Evolutionary conservation across 2,113 vertebrate species (phyloP).

Genomic region (Zapornia atra): DNA sequence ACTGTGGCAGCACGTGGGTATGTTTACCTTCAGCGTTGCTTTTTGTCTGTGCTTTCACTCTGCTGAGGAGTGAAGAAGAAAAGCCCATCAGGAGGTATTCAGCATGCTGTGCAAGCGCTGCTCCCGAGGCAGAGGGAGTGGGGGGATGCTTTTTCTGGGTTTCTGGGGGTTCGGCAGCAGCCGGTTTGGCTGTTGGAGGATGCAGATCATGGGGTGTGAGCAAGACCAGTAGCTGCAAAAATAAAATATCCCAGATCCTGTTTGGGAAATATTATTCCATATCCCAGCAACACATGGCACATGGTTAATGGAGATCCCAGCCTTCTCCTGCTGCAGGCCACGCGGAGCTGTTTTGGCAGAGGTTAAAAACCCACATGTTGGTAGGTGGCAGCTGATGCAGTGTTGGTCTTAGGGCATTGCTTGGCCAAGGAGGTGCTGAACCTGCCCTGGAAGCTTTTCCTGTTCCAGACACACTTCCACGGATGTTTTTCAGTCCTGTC

Average conservation of each 20-base stretch:
- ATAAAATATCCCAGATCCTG: neutral
- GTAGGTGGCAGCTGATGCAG: neutral
- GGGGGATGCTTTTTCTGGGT: neutral
- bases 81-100: neutral
- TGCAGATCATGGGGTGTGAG: neutral
- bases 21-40: neutral
- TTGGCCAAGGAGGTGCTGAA: neutral
- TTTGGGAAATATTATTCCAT: neutral
- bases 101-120: neutral
- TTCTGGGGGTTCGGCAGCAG: neutral
- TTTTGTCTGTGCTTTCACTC: neutral
- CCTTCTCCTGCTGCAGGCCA: neutral
- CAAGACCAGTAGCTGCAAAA: neutral
- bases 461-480: neutral
- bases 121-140: neutral
- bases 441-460: neutral
- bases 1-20: neutral
- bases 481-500: neutral
- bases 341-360: neutral
- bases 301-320: neutral
- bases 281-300: neutral
- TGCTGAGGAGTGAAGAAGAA: too few species aligned
- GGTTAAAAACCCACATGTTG: neutral
- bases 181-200: neutral
- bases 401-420: rapidly evolving